These are phyloP conservation scores for Clupea harengus DNA, from an alignment of 2,113 vertebrate genomes.

Conservation along the genomic window DNA sequence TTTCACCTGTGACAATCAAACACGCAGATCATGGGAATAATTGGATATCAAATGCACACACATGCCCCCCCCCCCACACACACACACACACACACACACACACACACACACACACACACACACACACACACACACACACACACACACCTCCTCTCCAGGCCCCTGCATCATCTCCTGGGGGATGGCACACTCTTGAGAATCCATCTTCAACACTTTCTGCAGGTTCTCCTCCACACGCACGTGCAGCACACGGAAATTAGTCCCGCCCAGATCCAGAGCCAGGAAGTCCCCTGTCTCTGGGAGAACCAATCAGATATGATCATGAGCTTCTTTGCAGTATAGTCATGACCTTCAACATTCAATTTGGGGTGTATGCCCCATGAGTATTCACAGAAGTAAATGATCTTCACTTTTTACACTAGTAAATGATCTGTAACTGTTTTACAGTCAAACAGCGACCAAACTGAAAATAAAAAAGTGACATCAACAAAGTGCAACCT, in stretches of 20 bases:
- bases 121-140: conserved; percentile 19
- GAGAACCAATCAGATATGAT: neutral
- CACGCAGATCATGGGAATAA: neutral
- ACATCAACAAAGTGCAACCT: no score
- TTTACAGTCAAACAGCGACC: neutral
- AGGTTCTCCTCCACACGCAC: conserved; percentile 63
- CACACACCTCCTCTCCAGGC: conserved; percentile 68
- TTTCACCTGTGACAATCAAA: neutral
- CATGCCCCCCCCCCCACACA: neutral
- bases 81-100: neutral
- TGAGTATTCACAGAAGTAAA: neutral
- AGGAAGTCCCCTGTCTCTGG: conserved; percentile 81
- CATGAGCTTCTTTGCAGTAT: neutral
- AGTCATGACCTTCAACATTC: neutral
- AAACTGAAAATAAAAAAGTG: no score
- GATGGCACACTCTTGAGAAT: conserved; percentile 73
- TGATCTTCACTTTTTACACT: neutral
- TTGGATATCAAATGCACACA: neutral
- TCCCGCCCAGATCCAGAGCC: conserved; percentile 84
- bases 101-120: neutral
- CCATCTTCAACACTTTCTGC: conserved; percentile 62
- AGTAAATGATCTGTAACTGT: neutral
- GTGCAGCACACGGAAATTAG: conserved; percentile 84
- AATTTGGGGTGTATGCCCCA: neutral
- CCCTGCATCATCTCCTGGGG: conserved; percentile 68